Base-by-base conservation (phyloP, 2,797 vertebrate species). In the Pipistrellus nathusii region DNA sequence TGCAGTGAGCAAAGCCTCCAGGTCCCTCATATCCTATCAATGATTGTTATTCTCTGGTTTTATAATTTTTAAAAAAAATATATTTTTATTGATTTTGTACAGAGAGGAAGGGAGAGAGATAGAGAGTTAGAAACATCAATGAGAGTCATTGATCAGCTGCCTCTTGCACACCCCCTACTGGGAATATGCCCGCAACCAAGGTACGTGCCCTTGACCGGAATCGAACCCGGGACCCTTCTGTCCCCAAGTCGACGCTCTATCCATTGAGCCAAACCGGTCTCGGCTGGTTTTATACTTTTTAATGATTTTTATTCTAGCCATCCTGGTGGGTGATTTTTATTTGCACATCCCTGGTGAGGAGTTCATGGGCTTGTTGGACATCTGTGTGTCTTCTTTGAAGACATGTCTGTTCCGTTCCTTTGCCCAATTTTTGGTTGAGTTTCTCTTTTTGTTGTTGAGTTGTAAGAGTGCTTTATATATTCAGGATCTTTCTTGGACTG, bases 381-480 rank as follows among this genome's bases (percentile, higher is more conserved):
- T 30, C 4, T 44, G 9, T 25, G 2, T 32, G 27, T 75, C n/a
- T 86, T 27, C 48, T 88, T 35, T 62, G 77, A 72, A 78, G 75
- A 66, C 57, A 21, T 13, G 1, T 62, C 46, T 72, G 0, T 85
- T 78, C 18, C 1, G 7, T 75, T 41, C 25, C 44, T 71, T 72
- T 57, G 78, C 32, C 27, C 10, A 6, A 38, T n/a, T 93, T 91
- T 44, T 17, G 59, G 41, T 38, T n/a, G 15, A 8, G 25, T 64
- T 15, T 71, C 15, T 88, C 32, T 76, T 86, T 66, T 81, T 48
- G 38, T 86, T 64, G 30, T 88, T 80, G 48, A 21, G 6, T 77
- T 46, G 3, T 75, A n/a, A 85, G 55, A 27, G 20, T 59, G 90
- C 46, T 88, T 96, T 84, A 25, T 44, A 32, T 93, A 75, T 35